A percentile compares a stretch with the other conserved stretches of the same genome.
Conservation (phyloP, 2,797 vertebrate species). For the Pyrocephalus nanus region DNA sequence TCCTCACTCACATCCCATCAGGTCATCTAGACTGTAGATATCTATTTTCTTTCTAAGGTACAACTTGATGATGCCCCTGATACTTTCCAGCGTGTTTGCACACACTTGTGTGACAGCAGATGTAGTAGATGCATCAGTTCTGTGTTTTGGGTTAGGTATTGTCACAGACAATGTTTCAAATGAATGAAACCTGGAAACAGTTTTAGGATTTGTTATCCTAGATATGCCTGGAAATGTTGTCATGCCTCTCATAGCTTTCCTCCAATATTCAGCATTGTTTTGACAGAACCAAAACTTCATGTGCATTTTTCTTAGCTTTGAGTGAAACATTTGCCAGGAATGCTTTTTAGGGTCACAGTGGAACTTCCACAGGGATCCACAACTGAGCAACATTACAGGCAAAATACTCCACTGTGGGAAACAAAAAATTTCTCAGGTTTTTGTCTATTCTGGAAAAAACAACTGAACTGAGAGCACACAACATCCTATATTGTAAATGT, state of each 20-base stretch:
- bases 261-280: not conserved
- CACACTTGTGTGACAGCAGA: not conserved
- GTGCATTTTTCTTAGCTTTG: not conserved
- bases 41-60: not conserved
- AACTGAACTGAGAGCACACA: not conserved
- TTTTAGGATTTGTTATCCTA: not conserved
- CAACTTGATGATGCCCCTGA: not conserved
- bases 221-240: not conserved
- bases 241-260: not conserved
- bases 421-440: not conserved
- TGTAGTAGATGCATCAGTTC: not conserved
- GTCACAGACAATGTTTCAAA: not conserved
- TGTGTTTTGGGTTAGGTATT: not conserved
- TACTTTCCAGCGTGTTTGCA: not conserved
- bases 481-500: not conserved
- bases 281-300: not conserved
- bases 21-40: accelerated
- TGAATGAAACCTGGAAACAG: not conserved
- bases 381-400: not conserved
- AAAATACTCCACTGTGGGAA: not conserved
- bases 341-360: not conserved
- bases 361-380: not conserved
- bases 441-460: not conserved
- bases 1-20: too few species aligned
- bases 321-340: not conserved